These are phyloP conservation scores for Amorpha juglandis DNA, from an alignment of 2,888 invertebrate genomes.

Conservation along the genomic window DNA sequence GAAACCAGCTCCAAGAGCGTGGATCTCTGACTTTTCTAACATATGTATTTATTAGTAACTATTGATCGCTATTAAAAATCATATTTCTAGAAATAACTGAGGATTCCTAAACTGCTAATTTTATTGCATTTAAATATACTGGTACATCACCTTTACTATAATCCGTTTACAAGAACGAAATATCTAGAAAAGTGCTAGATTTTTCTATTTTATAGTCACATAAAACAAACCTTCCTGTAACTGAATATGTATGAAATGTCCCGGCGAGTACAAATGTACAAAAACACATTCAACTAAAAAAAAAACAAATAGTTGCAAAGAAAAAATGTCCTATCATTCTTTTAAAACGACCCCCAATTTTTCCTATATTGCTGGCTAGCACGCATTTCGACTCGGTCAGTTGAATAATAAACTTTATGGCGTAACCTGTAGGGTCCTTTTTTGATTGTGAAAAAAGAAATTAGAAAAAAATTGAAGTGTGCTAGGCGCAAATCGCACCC, in stretches of 20 bases:
- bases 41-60: too few species aligned
- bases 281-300: constrained; percentile 10
- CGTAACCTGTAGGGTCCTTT: constrained; percentile 34
- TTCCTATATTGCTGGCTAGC: constrained; percentile 66
- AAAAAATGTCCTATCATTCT: constrained; percentile 76
- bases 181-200: neutral
- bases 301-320: constrained; percentile 60
- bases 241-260: constrained; percentile 1
- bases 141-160: too few species aligned
- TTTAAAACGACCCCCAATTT: constrained; percentile 75
- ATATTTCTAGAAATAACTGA: too few species aligned
- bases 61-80: too few species aligned
- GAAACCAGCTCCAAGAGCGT: too few species aligned
- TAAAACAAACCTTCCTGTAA: neutral
- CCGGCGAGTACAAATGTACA: neutral
- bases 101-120: too few species aligned
- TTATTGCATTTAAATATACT: too few species aligned
- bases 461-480: constrained; percentile 64
- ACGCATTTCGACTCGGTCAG: constrained; percentile 59
- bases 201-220: neutral
- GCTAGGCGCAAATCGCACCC: constrained; percentile 70
- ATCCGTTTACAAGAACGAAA: too few species aligned
- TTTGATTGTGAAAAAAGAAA: constrained; percentile 42
- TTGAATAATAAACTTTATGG: constrained; percentile 34
- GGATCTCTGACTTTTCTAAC: too few species aligned